Evolutionary conservation across 35 echinoderm and acorn worm genomes (phyloP).

Genomic region (Ophiothrix spiculata): DNA sequence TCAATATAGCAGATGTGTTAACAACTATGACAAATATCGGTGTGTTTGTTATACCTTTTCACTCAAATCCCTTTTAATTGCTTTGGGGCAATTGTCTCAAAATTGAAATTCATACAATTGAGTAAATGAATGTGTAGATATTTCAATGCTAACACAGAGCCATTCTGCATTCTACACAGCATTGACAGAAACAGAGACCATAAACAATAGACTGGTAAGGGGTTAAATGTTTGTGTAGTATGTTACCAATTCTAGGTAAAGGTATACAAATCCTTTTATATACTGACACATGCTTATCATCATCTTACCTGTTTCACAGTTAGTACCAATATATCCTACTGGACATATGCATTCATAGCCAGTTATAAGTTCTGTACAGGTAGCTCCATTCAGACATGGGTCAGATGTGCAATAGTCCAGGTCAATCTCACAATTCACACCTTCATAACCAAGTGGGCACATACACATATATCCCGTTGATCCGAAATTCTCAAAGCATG

Average conservation of each 20-base stretch:
- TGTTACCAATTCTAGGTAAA: slow-evolving; percentile 34
- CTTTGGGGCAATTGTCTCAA: neutral
- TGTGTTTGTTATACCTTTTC: too few species aligned
- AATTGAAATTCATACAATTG: neutral
- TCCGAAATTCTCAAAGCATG: slow-evolving; percentile 9
- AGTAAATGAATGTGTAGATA: neutral
- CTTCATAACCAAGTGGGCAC: slow-evolving; percentile 2
- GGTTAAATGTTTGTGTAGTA: slow-evolving; percentile 45
- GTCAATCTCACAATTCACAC: slow-evolving; percentile 8
- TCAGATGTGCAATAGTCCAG: slow-evolving; percentile 51
- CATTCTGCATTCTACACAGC: neutral
- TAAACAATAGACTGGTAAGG: too few species aligned
- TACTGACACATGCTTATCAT: too few species aligned
- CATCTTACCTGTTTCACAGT: slow-evolving; percentile 45
- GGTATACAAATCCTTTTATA: too few species aligned
- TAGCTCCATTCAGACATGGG: slow-evolving; percentile 67
- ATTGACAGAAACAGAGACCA: too few species aligned
- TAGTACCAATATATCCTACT: slow-evolving; percentile 55
- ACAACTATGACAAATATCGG: neutral
- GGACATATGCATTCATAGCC: slow-evolving; percentile 63
- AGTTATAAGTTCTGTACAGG: slow-evolving; percentile 59
- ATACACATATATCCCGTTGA: neutral
- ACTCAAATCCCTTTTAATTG: too few species aligned
- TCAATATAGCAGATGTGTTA: neutral
- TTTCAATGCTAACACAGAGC: neutral